These are phyloP conservation scores for Marronus borbonicus DNA, from an alignment of 2,888 invertebrate genomes.

Conservation along the genomic window DNA sequence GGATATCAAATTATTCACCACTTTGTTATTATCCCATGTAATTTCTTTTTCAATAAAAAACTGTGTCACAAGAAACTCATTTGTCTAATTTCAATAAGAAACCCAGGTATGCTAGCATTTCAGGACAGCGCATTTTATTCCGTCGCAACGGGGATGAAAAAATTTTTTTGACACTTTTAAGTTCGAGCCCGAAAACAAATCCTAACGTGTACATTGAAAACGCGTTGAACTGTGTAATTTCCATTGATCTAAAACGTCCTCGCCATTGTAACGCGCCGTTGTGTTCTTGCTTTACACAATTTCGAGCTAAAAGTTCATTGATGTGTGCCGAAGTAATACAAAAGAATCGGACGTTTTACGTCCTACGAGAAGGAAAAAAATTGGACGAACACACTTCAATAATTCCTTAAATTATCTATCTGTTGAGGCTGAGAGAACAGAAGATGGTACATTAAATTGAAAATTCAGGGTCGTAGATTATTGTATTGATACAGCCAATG, in stretches of 20 bases:
- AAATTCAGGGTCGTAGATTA: not conserved
- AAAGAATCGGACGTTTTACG: constrained; percentile 30
- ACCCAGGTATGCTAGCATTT: too few relatives aligned
- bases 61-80: too few relatives aligned
- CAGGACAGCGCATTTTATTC: not conserved
- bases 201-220: constrained; percentile 31
- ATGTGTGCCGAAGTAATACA: constrained; percentile 44
- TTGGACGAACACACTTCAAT: constrained; percentile 37
- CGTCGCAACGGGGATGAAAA: not conserved
- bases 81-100: too few relatives aligned
- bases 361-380: constrained; percentile 20
- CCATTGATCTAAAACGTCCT: constrained; percentile 46
- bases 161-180: constrained; percentile 37
- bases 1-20: too few relatives aligned
- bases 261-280: constrained; percentile 41
- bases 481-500: not conserved
- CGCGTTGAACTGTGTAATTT: constrained; percentile 46
- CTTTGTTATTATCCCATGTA: too few relatives aligned
- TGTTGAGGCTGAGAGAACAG: constrained; percentile 27
- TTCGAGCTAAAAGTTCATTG: constrained; percentile 36
- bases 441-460: constrained; percentile 19
- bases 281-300: constrained; percentile 36
- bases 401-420: constrained; percentile 39
- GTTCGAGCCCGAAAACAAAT: constrained; percentile 38
- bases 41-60: too few relatives aligned